A percentile compares a stretch with the other conserved stretches of the same genome.
Conservation (phyloP, 2,797 vertebrate genomes). For the Geotrypetes seraphini region DNA sequence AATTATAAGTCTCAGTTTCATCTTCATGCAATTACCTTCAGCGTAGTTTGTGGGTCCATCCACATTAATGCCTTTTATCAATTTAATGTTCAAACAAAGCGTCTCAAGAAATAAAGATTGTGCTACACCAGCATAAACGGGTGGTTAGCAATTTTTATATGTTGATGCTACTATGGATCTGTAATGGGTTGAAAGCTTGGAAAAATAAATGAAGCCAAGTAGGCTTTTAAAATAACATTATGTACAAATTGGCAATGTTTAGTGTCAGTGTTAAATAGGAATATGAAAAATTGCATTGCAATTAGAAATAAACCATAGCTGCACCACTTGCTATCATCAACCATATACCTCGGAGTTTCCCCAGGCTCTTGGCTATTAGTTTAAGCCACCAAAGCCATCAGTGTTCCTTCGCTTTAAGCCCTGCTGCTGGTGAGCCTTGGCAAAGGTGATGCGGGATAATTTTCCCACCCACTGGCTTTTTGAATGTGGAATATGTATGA, state of each 20-base stretch:
- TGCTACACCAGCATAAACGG: constrained; percentile 32
- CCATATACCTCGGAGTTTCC: neutral
- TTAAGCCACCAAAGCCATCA: too few species aligned
- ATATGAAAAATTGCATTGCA: constrained; percentile 16
- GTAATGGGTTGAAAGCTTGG: constrained; percentile 24
- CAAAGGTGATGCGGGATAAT: too few species aligned
- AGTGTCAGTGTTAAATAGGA: constrained; percentile 25
- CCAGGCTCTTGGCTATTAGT: neutral
- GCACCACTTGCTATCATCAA: constrained; percentile 8
- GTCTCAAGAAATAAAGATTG: constrained; percentile 53
- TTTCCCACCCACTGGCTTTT: too few species aligned
- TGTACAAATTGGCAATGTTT: constrained; percentile 21
- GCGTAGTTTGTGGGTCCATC: constrained; percentile 31
- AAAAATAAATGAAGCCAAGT: constrained; percentile 28
- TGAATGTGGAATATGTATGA: too few species aligned
- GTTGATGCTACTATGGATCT: constrained; percentile 22
- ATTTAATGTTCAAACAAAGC: constrained; percentile 48
- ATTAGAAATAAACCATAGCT: constrained; percentile 7
- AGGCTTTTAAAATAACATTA: constrained; percentile 28
- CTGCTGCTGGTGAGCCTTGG: too few species aligned
- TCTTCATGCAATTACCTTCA: constrained; percentile 50
- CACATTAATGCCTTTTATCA: constrained; percentile 36
- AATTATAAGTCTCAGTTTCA: constrained; percentile 51
- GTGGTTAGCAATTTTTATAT: constrained; percentile 21
- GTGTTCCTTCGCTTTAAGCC: too few species aligned